Conservation (phyloP, 2,797 vertebrate species). For the Scolopax rusticola region DNA sequence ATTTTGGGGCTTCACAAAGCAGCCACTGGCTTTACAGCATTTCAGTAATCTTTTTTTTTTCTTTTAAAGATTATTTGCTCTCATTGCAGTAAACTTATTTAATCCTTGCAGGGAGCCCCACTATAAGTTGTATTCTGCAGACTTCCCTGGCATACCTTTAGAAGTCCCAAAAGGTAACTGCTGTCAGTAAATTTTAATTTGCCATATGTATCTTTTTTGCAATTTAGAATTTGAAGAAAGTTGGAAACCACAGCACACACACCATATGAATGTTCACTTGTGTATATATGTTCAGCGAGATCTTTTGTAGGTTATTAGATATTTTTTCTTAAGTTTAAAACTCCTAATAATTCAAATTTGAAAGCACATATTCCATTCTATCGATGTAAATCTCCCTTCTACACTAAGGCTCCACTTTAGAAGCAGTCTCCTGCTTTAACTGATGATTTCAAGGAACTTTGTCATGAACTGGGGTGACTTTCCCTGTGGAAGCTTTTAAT, state of each 20-base stretch:
- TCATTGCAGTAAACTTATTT: not conserved
- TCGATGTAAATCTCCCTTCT: not conserved
- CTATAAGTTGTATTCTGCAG: not conserved
- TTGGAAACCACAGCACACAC: not conserved
- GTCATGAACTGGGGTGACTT: not conserved
- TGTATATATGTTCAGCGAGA: not conserved
- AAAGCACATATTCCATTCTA: not conserved
- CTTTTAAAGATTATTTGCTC: not conserved
- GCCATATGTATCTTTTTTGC: not conserved
- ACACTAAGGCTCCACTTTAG: not conserved
- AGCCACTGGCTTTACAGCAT: not conserved
- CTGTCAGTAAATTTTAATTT: not conserved
- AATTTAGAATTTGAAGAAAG: not conserved
- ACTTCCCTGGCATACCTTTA: not conserved
- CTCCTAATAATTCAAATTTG: not conserved
- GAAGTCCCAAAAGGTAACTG: not conserved
- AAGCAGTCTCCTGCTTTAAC: not conserved
- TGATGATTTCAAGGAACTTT: not conserved
- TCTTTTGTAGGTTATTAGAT: not conserved
- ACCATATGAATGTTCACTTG: not conserved
- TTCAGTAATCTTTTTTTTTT: not conserved
- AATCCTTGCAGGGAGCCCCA: not conserved
- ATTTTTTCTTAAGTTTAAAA: not conserved
- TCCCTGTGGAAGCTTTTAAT: not conserved
- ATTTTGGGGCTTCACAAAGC: not conserved